Base-by-base conservation (phyloP, 2,797 vertebrate genomes). In the Myripristis murdjan region DNA sequence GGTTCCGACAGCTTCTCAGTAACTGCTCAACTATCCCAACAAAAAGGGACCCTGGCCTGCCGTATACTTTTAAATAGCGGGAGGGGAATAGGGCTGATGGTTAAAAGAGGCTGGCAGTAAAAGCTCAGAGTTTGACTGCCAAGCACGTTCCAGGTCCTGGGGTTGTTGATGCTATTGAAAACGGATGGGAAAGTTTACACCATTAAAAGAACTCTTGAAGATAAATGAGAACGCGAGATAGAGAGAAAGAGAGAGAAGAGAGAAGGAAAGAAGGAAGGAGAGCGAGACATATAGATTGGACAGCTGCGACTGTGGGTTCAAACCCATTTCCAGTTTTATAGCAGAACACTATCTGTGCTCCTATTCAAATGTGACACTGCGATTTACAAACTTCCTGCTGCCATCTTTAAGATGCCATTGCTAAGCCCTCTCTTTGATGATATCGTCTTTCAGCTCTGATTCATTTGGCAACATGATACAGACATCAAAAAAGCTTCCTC, bases 141-240 rank as follows among this genome's bases (percentile, higher is more conserved):
- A 92, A 91, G 91, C 90, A 92, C 87, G 89, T 92, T 91, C 84
- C 62, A 77, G 85, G 84, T 87, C 82, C 79, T 14, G 73, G 77
- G 84, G 87, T 88, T 91, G 88, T 86, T 88, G 91, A 86, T 81
- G 87, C 78, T 87, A 87, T 89, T 87, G 88, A 89, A 90, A 90
- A 91, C 82, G 87, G 83, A 92, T 89, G 92, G 90, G 91, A 91
- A 92, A 87, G 88, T 90, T 87, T 91, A 92, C 89, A 85, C 85
- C 83, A 76, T 84, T 85, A 82, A 91, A 87, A 85, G 68, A 87
- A 70, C 71, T 80, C 69, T 85, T 78, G 83, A 87, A 87, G 85
- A 89, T 82, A 83, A 85, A 91, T 82, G 83, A 83, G 73, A 79
- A 77, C 68, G 68, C 28, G 59, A 70, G 69, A 59, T 56, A 67